Conservation (phyloP, 64 coral and sea anemone genomes). For the Montipora efflorescens region DNA sequence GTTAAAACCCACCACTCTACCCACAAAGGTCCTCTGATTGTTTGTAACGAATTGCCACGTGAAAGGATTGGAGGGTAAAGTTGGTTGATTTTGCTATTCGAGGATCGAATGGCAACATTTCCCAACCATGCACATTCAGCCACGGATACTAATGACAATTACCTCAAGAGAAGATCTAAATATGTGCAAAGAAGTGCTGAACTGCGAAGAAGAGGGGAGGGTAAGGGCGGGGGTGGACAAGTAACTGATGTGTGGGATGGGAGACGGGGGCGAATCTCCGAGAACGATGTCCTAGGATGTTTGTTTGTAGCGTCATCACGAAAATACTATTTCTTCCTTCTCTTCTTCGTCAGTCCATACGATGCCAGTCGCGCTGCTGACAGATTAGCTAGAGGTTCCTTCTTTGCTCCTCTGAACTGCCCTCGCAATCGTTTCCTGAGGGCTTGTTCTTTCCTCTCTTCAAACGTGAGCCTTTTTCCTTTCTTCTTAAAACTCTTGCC, state of each 20-base stretch:
- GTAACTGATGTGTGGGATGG: neutral
- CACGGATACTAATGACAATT: neutral
- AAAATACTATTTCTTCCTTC: slow-evolving; percentile 35
- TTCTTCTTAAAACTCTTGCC: neutral
- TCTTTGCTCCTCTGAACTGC: slow-evolving; percentile 65
- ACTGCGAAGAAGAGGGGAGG: neutral
- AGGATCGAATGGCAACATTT: no score
- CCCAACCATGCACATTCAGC: neutral
- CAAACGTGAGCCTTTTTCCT: slow-evolving; percentile 23
- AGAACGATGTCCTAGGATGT: no score
- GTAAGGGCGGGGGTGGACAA: no score
- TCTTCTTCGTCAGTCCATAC: slow-evolving; percentile 59
- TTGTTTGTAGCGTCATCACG: neutral
- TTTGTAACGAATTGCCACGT: no score
- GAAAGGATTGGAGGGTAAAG: no score
- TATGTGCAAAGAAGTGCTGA: neutral
- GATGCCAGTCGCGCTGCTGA: slow-evolving; percentile 49
- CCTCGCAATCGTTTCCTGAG: slow-evolving; percentile 31
- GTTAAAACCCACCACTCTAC: no score
- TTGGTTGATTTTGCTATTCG: no score
- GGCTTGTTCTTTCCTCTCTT: slow-evolving; percentile 50
- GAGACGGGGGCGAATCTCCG: neutral
- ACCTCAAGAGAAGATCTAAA: neutral
- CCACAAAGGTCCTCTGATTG: no score
- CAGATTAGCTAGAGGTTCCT: slow-evolving; percentile 44